These are phyloP conservation scores for Cryptophagus acutangulus DNA, from an alignment of 2,888 invertebrate genomes.

Conservation along the genomic window DNA sequence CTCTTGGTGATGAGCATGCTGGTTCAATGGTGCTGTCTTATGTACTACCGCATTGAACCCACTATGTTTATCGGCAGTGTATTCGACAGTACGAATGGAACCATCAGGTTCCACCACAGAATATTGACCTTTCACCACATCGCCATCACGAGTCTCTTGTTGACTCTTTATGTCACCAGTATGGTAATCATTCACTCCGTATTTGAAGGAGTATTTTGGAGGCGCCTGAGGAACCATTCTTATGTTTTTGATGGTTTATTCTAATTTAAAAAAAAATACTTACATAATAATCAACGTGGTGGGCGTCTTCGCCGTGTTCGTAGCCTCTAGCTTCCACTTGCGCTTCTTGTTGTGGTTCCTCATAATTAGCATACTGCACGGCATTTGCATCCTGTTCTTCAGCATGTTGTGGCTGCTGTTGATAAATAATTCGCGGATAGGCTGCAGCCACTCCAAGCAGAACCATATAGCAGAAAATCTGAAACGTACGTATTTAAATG, in stretches of 20 bases:
- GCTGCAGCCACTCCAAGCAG: no score
- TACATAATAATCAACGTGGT: constrained; percentile 30
- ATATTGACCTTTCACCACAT: constrained; percentile 45
- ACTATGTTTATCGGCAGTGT: constrained; percentile 44
- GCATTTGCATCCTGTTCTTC: constrained; percentile 17
- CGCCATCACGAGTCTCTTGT: constrained; percentile 43
- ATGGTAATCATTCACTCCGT: constrained; percentile 44
- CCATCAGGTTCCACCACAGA: constrained; percentile 46
- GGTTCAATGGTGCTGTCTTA: constrained; percentile 27
- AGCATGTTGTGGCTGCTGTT: no score
- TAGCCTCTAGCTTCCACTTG: constrained; percentile 11
- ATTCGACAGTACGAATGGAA: constrained; percentile 43
- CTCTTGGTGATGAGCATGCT: constrained; percentile 18
- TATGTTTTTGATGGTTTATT: background rate
- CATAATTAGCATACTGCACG: constrained; percentile 19
- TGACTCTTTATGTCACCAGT: constrained; percentile 45
- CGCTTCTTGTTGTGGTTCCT: constrained; percentile 13
- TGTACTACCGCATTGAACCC: constrained; percentile 45
- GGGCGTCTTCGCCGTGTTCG: constrained; percentile 21
- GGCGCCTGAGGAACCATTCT: constrained; percentile 34
- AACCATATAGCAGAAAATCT: no score
- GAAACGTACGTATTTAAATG: no score
- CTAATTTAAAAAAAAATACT: constrained; percentile 20
- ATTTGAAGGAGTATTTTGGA: constrained; percentile 44
- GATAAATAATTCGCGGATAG: constrained; percentile 22